Evolutionary conservation across 2,888 invertebrate species (phyloP), one percentile per base, ranked within the genome.

Genomic region (Nudaria mundana): DNA sequence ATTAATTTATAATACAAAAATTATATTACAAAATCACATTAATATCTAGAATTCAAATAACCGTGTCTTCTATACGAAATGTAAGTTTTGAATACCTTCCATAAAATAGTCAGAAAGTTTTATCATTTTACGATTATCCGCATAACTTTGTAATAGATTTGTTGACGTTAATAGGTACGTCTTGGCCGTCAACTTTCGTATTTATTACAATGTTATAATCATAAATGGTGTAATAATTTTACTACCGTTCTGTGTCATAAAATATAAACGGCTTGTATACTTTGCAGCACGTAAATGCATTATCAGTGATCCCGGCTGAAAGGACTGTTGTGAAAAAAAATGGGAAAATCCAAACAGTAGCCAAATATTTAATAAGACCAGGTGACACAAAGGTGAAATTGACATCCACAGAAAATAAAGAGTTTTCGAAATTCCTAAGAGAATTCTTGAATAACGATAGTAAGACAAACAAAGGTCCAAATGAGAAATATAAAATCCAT

Each of bases 401-500:
- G 2, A 0, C 12, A 12, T 12, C 2, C 1, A 6, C 5, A 2
- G 18, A 18, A 3, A 26, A 26, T 12, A 20, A 10, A 8, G 11
- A 14, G 1, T 11, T 30, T 3, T 1, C 30, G 2, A 22, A 25
- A 13, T 26, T 35, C 11, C 14, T 35, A 3, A 15, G n/a, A 22
- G 23, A 28, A 28, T 8, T 40, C 10, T 18, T 3, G 1, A 20
- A 11, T 1, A 2, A 29, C 0, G 14, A 24, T 8, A 14, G 8
- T 4, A 5, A 20, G 7, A 7, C 23, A 25, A 3, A 25, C 18
- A 12, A 34, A 15, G 11, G 7, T 24, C n/a, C n/a, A n/a, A n/a
- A n/a, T 11, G 33, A 42, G 5, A 29, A 7, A 33, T 37, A 33
- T 3, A 37, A 24, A 30, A 26, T 42, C 3, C 29, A 37, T 26